Base-by-base conservation (phyloP, 2,888 invertebrate species). In the Nephrocerus scutellatus region DNA sequence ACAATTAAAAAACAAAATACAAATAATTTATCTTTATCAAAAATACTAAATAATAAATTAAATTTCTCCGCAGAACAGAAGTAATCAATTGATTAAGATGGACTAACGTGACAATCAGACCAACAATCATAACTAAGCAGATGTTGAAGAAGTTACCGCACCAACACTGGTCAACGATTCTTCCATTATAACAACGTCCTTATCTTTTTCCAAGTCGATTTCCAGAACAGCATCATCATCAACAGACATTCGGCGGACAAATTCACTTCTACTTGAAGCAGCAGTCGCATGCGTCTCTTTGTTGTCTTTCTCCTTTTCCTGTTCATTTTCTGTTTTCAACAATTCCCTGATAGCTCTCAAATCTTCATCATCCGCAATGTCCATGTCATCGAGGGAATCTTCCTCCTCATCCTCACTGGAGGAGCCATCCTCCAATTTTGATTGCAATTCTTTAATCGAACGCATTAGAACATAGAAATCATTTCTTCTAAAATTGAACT, bases 391-490 rank as follows among this genome's bases (percentile, higher is more conserved):
- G n/a, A n/a, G n/a, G n/a, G n/a, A n/a, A 37, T 72, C 72, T 4
- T 70, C 69, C 49, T 74, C 72, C 57, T 72, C 72, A 39, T 71
- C 62, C 54, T 73, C 73, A 41, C 79, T 79, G 24, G 63, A 63
- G 47, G 77, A 77, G 2, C 75, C 74, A 55, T 86, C 84, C 48
- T 87, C 85, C 21, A 91, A 63, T 60, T 88, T 77, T 15, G 78
- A 78, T 63, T 88, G 84, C 34, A 95, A 67, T 55, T 89, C 85
- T 62, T 88, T 85, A 50, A 91, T 85, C 12, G 90, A 84, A 23
- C 86, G 82, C 50, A 91, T 82, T 22, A 95, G 67, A 7, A 93
- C 85, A 62, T 88, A 82, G 55, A 93, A 91, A 60, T 92, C 90
- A 68, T 92, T 92, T 52, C 85, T 80, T 37, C 93, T 72, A 58